phyloP scores from a whole-genome alignment of 2,888 invertebrate species.

The Platycheirus albimanus region DNA sequence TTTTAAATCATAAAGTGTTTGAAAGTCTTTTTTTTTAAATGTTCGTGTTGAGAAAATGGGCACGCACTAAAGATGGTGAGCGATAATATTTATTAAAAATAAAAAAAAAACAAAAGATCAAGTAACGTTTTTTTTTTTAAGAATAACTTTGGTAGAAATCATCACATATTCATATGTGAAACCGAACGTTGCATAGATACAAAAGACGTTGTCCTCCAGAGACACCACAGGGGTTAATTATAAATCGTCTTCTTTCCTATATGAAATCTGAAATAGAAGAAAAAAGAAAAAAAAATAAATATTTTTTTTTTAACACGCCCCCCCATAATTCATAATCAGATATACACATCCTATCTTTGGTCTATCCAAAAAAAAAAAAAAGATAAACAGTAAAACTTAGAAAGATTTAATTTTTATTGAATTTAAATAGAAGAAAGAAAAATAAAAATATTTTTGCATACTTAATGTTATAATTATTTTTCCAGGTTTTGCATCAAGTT shows the following conservation, averaged over 20 bases:
- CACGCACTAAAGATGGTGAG: constrained; percentile 40
- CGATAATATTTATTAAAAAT: constrained; percentile 17
- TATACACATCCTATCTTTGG: constrained; percentile 31
- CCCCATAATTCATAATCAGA: constrained; percentile 54
- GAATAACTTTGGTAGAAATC: too few relatives aligned
- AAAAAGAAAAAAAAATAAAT: neutral
- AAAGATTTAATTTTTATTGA: too few relatives aligned
- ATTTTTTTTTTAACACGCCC: constrained; percentile 31
- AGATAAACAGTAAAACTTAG: too few relatives aligned
- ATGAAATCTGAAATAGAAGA: neutral
- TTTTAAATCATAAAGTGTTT: constrained; percentile 40
- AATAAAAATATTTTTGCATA: too few relatives aligned
- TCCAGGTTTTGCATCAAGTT: too few relatives aligned
- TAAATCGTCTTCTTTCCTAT: constrained; percentile 28
- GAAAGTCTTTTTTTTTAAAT: constrained; percentile 19
- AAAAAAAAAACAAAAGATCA: constrained; percentile 1
- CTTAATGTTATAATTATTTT: too few relatives aligned
- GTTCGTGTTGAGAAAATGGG: neutral
- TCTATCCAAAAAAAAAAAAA: constrained; percentile 3
- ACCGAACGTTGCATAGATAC: neutral
- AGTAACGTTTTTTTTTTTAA: constrained; percentile 20
- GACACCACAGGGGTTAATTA: constrained; percentile 52
- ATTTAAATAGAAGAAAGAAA: too few relatives aligned
- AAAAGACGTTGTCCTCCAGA: constrained; percentile 23
- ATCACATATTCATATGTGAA: neutral